phyloP scores from a whole-genome alignment of 2,113 vertebrate genomes.

The Dasyprocta punctata region DNA sequence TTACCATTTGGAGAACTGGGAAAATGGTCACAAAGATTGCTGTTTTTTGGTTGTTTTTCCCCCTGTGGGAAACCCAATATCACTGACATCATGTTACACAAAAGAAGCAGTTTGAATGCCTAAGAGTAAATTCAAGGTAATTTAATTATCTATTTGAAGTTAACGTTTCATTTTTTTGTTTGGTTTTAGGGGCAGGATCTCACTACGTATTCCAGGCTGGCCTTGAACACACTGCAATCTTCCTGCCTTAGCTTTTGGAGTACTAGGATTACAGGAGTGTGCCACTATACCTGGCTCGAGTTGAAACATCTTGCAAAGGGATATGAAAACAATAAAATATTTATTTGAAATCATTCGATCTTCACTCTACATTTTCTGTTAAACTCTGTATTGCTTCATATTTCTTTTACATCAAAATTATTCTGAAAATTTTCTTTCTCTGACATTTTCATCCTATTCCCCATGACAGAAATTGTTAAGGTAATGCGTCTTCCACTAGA shows the following conservation, averaged over 20 bases:
- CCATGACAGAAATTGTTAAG: neutral
- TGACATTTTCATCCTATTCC: neutral
- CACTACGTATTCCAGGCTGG: neutral
- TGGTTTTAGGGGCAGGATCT: neutral
- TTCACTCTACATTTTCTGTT: neutral
- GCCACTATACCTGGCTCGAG: neutral
- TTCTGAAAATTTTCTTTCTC: neutral
- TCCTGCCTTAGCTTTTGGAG: neutral
- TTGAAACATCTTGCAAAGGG: neutral
- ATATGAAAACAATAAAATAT: neutral
- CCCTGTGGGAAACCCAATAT: neutral
- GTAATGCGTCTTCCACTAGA: neutral
- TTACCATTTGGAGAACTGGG: neutral
- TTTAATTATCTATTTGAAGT: slow-evolving; percentile 33
- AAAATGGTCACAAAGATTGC: neutral
- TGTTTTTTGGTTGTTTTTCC: neutral
- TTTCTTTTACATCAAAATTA: neutral
- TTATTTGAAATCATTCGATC: neutral
- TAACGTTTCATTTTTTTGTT: neutral
- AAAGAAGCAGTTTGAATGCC: neutral
- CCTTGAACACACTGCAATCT: neutral
- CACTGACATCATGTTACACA: neutral
- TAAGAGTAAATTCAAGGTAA: slow-evolving; percentile 7
- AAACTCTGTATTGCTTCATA: neutral
- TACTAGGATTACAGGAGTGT: neutral